Evolutionary conservation across 1,140 invertebrate species (phyloP), one percentile per base, ranked within the genome.

Genomic region (Megalopta genalis): DNA sequence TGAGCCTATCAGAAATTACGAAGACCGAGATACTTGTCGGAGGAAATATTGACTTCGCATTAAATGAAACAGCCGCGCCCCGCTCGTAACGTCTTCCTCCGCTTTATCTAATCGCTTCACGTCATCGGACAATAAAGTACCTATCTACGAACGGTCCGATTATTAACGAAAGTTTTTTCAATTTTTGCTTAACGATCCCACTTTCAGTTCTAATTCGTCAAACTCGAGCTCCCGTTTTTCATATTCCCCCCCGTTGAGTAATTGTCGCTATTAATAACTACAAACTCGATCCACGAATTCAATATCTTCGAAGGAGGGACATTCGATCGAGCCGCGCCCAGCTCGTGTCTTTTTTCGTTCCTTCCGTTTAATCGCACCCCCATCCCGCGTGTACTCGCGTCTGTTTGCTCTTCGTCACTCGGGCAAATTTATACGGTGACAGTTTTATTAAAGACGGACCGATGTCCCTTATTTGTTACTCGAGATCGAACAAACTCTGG

Each of bases 251-350:
- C 60, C 77, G 49, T 72, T 86, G 85, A 86, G 77, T 86, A 86
- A 86, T 86, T 83, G 84, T 76, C 69, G 60, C 85, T 83, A 86
- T 86, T 83, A 76, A 86, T 86, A 86, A 81, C 81, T 83, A 71
- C 77, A 77, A 83, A 83, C 77, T 83, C 81, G 83, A 86, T 83
- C 74, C 66, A 62, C 84, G 49, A 60, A 60, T 86, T 86, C 81
- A 86, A 86, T 86, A 86, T 86, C 85, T 54, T 25, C 54, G 54
- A 21, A 57, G 54, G 18, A n/a, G n/a, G 21, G 54, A 57, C 54
- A 21, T 21, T n/a, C 54, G 54, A n/a, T 57, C 46, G 64, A 18
- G 54, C 80, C 76, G 72, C 80, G 60, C 80, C 84, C 70, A 14
- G n/a, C 32, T 60, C 65, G 18, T 54, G 42, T 62, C 37, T 64